Evolutionary conservation across 2,113 vertebrate genomes (phyloP), one percentile per base, ranked within the genome.

Genomic region (Microcebus jonahi): DNA sequence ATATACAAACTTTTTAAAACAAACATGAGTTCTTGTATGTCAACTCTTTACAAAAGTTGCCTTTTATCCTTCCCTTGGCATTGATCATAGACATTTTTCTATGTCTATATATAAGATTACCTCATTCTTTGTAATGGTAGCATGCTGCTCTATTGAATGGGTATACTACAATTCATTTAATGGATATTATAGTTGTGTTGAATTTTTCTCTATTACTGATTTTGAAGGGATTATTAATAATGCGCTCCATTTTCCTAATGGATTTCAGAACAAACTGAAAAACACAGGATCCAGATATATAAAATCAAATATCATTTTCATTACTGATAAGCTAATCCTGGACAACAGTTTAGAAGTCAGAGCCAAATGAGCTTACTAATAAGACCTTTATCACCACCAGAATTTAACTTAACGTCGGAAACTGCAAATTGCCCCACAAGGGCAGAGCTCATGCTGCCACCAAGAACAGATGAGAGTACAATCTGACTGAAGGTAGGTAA

Each of bases 221-320:
- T 90, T 91, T 96, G 53, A 95, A 89, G 53, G 39, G 34, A 25
- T 29, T 91, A 76, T 86, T 68, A 86, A 91, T 87, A 95, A 94
- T 42, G 82, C 9, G 61, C 29, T 76, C 53, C 63, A 87, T 77
- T 92, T 91, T 86, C 39, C 61, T 95, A 71, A 31, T 94, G 48
- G 55, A 94, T 90, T 89, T 94, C 73, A 90, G 50, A 95, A 86
- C 42, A 86, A 73, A 80, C 36, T 85, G 39, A 91, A 95, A 92
- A 53, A 91, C 70, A 90, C 25, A 80, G 17, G 27, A 92, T 94
- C 75, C 67, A 91, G 61, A 83, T 20, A 82, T 59, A 85, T 8
- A 89, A 31, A 89, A 91, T 65, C n/a, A 82, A 92, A 63, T 59
- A 75, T 34, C 21, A 73, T 10, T 88, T 95, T 86, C 50, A 59